phyloP scores from a whole-genome alignment of 2,797 vertebrate species.

The Myotis vivesi region DNA sequence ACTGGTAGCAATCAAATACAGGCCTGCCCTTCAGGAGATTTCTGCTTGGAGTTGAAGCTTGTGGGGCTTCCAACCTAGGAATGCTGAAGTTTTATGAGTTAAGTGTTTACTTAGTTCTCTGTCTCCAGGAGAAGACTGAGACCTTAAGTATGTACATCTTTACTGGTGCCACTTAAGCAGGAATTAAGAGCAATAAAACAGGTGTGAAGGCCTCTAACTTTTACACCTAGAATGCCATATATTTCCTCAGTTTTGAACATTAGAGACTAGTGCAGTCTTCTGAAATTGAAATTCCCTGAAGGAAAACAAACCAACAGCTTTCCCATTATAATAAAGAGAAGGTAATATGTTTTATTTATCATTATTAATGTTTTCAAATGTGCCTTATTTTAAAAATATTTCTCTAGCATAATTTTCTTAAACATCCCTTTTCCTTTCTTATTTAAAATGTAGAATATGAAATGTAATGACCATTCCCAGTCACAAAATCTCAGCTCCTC shows the following conservation, averaged over 20 bases:
- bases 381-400: neutral
- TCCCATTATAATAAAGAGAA: neutral
- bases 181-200: constrained; percentile 4
- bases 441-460: constrained; percentile 9
- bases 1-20: neutral
- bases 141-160: neutral
- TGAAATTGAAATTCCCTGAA: neutral
- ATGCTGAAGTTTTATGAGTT: neutral
- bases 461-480: neutral
- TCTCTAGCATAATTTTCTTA: neutral
- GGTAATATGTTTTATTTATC: neutral
- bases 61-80: neutral
- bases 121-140: neutral
- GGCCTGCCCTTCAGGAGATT: neutral
- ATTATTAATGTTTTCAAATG: constrained; percentile 27
- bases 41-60: neutral
- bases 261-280: neutral
- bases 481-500: constrained; percentile 1
- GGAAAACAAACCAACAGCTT: neutral
- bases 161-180: neutral
- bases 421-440: neutral
- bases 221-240: neutral
- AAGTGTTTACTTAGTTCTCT: neutral
- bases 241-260: neutral
- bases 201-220: neutral